These are phyloP conservation scores for Galleria mellonella DNA, from an alignment of 1,140 invertebrate genomes.

Conservation along the genomic window DNA sequence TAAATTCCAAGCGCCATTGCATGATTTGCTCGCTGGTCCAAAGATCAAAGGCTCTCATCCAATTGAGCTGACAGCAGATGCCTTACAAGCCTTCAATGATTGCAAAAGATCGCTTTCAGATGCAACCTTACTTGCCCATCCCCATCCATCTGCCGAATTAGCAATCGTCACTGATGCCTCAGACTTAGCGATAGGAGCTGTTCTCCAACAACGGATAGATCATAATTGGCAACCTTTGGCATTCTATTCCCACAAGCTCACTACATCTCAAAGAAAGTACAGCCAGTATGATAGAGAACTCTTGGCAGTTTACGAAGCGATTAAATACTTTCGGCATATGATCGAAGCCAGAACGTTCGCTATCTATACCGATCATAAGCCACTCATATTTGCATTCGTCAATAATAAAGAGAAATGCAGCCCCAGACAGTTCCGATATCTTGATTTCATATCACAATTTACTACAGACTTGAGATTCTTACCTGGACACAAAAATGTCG, in stretches of 20 bases:
- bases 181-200: too few relatives aligned
- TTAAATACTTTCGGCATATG: background rate
- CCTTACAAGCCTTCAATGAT: background rate
- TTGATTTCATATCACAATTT: background rate
- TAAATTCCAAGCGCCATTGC: conserved; percentile 7
- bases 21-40: background rate
- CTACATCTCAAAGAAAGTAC: background rate
- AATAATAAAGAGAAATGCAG: background rate
- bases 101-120: conserved; percentile 17
- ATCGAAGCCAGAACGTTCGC: background rate
- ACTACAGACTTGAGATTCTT: background rate
- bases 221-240: conserved; percentile 10
- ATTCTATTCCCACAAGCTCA: conserved; percentile 1
- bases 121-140: conserved; percentile 26
- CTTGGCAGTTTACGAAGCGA: too few relatives aligned
- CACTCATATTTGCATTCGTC: background rate
- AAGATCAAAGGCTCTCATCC: background rate
- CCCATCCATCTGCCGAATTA: conserved; percentile 7
- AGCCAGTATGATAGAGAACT: background rate
- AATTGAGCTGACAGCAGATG: background rate
- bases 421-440: background rate
- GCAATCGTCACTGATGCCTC: conserved; percentile 33
- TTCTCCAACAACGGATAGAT: conserved; percentile 32
- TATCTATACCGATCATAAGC: background rate
- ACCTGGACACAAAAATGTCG: background rate